Percentiles rank a stretch among this genome's conserved stretches.
phyloP scores from a whole-genome alignment of 2,888 invertebrate species.

The Monoplex corrugatus region DNA sequence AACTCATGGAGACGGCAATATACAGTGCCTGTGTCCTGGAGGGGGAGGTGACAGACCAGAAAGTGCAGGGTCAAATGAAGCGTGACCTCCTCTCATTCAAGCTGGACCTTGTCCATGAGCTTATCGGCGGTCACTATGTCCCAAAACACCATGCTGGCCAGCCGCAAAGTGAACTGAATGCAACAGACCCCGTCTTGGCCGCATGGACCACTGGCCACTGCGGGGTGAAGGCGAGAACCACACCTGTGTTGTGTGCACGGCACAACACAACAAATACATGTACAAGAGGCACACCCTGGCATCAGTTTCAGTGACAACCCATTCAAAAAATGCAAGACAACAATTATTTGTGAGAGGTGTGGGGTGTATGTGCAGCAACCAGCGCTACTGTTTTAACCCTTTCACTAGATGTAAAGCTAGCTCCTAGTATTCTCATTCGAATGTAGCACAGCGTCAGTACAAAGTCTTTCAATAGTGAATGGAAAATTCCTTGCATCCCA shows the following conservation, averaged over 20 bases:
- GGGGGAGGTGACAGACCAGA: constrained; percentile 65
- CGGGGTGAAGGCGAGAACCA: neutral
- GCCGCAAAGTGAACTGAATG: neutral
- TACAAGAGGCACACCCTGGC: no score
- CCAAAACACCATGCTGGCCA: neutral
- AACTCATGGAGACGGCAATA: constrained; percentile 58
- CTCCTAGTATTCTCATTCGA: no score
- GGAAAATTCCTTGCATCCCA: no score
- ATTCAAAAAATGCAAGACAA: no score
- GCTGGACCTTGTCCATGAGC: constrained; percentile 13
- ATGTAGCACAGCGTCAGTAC: no score
- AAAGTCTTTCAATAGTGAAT: no score
- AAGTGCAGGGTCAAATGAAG: constrained; percentile 46
- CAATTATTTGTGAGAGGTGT: no score
- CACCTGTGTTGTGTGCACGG: constrained; percentile 17
- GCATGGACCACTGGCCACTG: neutral
- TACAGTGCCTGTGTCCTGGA: constrained; percentile 64
- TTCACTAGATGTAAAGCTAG: no score
- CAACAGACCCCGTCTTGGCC: neutral
- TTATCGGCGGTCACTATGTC: neutral
- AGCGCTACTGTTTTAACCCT: no score
- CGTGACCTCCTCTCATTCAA: neutral
- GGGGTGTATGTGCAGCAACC: no score
- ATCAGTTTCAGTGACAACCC: no score
- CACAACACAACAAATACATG: no score